Evolutionary conservation across 2,888 invertebrate species (phyloP).

Genomic region (Dynastes tityus): DNA sequence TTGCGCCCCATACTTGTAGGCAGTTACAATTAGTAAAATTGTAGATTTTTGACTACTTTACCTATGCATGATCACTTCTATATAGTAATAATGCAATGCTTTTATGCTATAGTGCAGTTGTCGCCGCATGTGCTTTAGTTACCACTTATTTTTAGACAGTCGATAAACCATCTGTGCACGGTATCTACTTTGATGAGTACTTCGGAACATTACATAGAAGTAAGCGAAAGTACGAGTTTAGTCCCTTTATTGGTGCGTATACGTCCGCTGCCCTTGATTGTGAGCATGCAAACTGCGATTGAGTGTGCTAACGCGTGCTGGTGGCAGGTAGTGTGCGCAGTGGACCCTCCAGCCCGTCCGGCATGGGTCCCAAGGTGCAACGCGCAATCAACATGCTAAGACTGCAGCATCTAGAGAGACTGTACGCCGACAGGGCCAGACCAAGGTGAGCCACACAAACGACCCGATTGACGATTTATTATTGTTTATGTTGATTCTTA

Average conservation of each 20-base stretch:
- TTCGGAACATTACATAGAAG: slow-evolving; percentile 37
- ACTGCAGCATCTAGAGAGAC: slow-evolving; percentile 68
- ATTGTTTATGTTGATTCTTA: not conserved
- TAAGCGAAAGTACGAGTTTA: slow-evolving; percentile 30
- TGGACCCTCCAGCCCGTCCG: slow-evolving; percentile 61
- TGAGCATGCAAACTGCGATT: slow-evolving; percentile 45
- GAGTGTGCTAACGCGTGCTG: slow-evolving; percentile 66
- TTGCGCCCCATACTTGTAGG: not conserved
- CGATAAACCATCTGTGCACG: slow-evolving; percentile 26
- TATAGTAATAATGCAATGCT: not conserved
- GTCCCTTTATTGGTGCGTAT: slow-evolving; percentile 11
- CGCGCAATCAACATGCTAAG: slow-evolving; percentile 69
- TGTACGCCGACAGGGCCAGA: slow-evolving; percentile 68
- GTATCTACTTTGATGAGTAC: slow-evolving; percentile 18
- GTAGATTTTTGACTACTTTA: not conserved
- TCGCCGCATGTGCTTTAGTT: slow-evolving; percentile 36
- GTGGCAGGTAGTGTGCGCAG: slow-evolving; percentile 70
- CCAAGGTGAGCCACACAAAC: slow-evolving; percentile 67
- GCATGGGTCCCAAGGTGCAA: slow-evolving; percentile 66
- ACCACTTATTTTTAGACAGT: too few species aligned
- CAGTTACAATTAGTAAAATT: not conserved
- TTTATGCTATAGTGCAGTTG: slow-evolving; percentile 14
- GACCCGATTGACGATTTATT: slow-evolving; percentile 38
- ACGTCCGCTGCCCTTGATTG: slow-evolving; percentile 30
- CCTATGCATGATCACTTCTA: not conserved